phyloP scores from a whole-genome alignment of 2,797 vertebrate genomes.

The Neosilurus mollespiculum region DNA sequence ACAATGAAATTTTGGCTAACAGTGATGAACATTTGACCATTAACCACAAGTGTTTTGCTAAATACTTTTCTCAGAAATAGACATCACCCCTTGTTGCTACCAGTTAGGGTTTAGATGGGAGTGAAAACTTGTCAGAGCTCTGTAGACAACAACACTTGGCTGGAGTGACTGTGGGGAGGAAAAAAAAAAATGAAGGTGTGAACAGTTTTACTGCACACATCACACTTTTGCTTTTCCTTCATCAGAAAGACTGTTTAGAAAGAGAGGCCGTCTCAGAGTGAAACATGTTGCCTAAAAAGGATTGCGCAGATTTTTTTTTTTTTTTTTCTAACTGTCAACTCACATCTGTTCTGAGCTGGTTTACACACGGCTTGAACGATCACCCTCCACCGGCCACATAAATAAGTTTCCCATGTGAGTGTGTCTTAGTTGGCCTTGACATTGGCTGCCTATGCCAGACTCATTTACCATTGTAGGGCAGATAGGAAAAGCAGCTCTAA shows the following conservation, averaged over 20 bases:
- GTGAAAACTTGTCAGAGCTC: constrained; percentile 51
- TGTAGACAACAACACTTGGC: constrained; percentile 36
- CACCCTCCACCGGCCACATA: constrained; percentile 45
- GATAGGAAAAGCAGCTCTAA: constrained; percentile 44
- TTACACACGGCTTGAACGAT: constrained; percentile 51
- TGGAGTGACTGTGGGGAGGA: background rate
- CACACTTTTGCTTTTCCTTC: constrained; percentile 40
- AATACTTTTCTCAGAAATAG: constrained; percentile 47
- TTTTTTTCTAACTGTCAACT: constrained; percentile 49
- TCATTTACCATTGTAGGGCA: constrained; percentile 32
- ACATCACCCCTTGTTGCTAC: constrained; percentile 55
- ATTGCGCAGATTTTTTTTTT: constrained; percentile 54
- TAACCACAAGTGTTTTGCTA: constrained; percentile 49
- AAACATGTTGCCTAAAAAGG: constrained; percentile 69
- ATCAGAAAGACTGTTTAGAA: constrained; percentile 47
- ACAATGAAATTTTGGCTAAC: constrained; percentile 37
- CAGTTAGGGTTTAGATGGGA: constrained; percentile 52
- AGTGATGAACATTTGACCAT: constrained; percentile 43
- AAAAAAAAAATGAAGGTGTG: constrained; percentile 20
- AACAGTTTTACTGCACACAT: constrained; percentile 40
- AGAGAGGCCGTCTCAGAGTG: constrained; percentile 33
- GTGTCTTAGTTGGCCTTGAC: constrained; percentile 40
- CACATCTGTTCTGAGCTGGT: constrained; percentile 39
- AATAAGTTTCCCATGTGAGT: constrained; percentile 45
- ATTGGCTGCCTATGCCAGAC: constrained; percentile 16